Conservation (phyloP, 1,140 invertebrate species). For the Lucilia cuprina region DNA sequence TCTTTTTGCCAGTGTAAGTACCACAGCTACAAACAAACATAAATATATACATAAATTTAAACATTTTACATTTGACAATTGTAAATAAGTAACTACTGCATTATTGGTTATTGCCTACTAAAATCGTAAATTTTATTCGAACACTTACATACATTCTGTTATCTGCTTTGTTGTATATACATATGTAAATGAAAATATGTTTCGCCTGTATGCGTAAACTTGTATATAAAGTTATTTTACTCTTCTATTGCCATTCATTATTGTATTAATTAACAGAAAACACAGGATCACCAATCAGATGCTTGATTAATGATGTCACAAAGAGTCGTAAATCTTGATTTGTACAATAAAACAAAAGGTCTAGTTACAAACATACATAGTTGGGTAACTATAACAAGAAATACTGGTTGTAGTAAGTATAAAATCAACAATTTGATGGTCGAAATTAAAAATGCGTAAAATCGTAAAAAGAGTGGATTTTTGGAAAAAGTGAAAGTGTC, state of each 20-base stretch:
- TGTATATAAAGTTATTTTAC: background rate
- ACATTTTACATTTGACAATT: background rate
- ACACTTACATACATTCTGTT: background rate
- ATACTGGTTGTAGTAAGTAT: background rate
- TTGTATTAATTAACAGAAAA: conserved; percentile 63
- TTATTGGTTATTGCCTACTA: conserved; percentile 31
- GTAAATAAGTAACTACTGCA: conserved; percentile 28
- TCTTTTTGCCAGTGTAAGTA: background rate
- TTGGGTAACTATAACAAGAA: background rate
- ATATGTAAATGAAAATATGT: background rate
- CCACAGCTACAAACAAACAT: background rate
- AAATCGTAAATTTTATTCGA: conserved; percentile 32
- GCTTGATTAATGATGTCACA: conserved; percentile 64
- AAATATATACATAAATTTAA: background rate
- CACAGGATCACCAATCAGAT: conserved; percentile 64
- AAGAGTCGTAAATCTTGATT: conserved; percentile 62
- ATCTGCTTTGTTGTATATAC: background rate
- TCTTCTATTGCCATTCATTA: conserved; percentile 56
- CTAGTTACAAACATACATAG: background rate
- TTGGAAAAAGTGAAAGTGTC: too few species aligned
- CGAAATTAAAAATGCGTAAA: background rate
- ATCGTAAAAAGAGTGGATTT: background rate
- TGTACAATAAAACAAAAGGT: conserved; percentile 47
- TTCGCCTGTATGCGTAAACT: background rate
- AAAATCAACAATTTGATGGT: background rate